Base-by-base conservation (phyloP, 2,113 vertebrate genomes). In the Colossoma macropomum region DNA sequence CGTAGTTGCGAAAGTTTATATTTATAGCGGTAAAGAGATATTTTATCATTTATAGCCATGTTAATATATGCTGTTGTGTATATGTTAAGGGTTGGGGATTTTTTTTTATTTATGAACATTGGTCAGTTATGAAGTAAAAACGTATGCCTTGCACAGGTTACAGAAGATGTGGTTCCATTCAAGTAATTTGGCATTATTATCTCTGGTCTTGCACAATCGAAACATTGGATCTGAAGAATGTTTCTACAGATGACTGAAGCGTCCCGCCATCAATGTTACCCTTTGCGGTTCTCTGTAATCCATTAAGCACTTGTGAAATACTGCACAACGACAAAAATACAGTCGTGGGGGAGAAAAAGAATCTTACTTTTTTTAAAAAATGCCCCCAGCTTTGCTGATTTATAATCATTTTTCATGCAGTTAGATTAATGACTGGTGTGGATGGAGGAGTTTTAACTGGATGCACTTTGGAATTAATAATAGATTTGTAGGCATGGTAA, bases 41-140 rank as follows among this genome's bases (percentile, higher is more conserved):
- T 82, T 82, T 68, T 69, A 69, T 62, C 80, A n/a, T 75, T 81
- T 68, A 21, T 66, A 66, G 41, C 56, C 66, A 23, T 76, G 73
- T 41, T 75, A 11, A 76, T 82, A 69, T 71, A 74, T 81, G 19
- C 15, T 13, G 80, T 59, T 82, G 63, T 76, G 12, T 41, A 62
- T 75, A 65, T 59, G 60, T 81, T 34, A 13, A 41, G 66, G 25
- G 25, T 25, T 60, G 41, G 79, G 69, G 70, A n/a, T 27, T 13
- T 1, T 62, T 68, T 75, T 75, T 76, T 76, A 69, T 82, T 76
- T 59, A 41, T 82, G 45, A 28, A 23, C 56, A 54, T 75, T 19
- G 60, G 60, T 82, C 80, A 21, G 80, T 68, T 19, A 41, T 75
- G 80, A 82, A 21, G 60, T 65, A 75, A 54, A 66, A 38, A 71